phyloP scores from a whole-genome alignment of 2,113 vertebrate species.

The Acanthisitta chloris region DNA sequence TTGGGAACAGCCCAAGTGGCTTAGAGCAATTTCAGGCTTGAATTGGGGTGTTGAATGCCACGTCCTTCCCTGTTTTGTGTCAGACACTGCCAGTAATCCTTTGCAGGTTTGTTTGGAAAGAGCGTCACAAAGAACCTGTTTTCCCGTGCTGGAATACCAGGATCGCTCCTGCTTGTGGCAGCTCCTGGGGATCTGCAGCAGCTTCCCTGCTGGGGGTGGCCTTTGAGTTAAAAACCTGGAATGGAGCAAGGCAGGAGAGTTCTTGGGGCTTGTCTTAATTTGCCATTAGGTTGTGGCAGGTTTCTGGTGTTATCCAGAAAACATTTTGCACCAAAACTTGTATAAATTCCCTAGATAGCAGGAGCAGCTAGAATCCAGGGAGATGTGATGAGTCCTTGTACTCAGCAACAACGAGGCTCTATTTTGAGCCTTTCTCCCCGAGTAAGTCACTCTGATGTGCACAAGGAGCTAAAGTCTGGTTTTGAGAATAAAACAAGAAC shows the following conservation, averaged over 20 bases:
- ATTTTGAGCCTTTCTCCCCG: background rate
- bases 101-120: background rate
- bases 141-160: background rate
- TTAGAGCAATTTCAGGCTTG: background rate
- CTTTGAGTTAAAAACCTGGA: background rate
- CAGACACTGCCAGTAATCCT: background rate
- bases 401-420: background rate
- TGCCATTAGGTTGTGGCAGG: background rate
- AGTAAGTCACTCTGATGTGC: background rate
- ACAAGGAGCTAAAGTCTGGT: fast-evolving
- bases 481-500: background rate
- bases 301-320: background rate
- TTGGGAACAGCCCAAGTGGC: background rate
- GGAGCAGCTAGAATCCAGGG: background rate
- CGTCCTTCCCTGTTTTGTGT: background rate
- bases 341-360: background rate
- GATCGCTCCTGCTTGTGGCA: background rate
- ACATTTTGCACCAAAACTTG: background rate
- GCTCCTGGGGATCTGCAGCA: background rate
- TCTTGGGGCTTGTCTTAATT: background rate
- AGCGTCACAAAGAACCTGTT: background rate
- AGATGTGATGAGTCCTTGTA: background rate
- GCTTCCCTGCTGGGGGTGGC: background rate
- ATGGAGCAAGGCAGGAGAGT: background rate
- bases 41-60: background rate